A percentile compares a stretch with the other conserved stretches of the same genome.
These are phyloP conservation scores for Tinamus guttatus DNA, from an alignment of 2,113 vertebrate genomes.

Conservation along the genomic window DNA sequence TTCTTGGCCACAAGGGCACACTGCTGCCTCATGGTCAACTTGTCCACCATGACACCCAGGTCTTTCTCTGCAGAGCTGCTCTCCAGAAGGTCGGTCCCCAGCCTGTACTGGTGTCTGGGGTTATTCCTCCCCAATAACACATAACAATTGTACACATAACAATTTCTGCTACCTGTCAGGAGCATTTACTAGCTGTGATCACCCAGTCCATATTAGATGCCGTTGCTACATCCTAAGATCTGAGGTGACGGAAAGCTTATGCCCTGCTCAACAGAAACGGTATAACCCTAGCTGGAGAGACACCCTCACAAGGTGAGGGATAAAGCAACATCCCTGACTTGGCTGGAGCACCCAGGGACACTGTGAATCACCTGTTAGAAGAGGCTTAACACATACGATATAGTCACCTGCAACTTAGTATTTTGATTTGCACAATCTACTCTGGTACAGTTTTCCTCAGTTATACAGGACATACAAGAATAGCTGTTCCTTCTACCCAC, in stretches of 20 bases:
- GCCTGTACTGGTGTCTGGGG: too few species aligned
- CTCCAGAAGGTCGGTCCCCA: too few species aligned
- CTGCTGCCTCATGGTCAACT: too few species aligned
- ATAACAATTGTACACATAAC: background rate
- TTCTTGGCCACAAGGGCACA: too few species aligned
- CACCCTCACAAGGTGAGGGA: background rate
- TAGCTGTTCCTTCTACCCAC: background rate
- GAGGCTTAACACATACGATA: background rate
- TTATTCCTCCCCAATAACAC: too few species aligned
- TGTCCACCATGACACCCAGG: too few species aligned
- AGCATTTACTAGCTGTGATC: background rate
- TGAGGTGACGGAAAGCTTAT: background rate
- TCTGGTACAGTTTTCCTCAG: background rate
- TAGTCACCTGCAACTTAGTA: conserved; percentile 17
- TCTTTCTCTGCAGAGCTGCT: too few species aligned
- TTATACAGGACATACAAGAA: background rate
- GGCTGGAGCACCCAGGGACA: background rate
- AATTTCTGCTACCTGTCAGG: background rate
- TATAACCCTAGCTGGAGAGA: background rate
- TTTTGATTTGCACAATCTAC: background rate
- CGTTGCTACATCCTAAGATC: background rate
- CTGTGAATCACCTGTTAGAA: background rate
- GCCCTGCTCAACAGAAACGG: background rate
- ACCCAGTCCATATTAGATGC: background rate
- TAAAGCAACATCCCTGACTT: background rate